Conservation (phyloP, 2,797 vertebrate genomes). For the Synanceia verrucosa region DNA sequence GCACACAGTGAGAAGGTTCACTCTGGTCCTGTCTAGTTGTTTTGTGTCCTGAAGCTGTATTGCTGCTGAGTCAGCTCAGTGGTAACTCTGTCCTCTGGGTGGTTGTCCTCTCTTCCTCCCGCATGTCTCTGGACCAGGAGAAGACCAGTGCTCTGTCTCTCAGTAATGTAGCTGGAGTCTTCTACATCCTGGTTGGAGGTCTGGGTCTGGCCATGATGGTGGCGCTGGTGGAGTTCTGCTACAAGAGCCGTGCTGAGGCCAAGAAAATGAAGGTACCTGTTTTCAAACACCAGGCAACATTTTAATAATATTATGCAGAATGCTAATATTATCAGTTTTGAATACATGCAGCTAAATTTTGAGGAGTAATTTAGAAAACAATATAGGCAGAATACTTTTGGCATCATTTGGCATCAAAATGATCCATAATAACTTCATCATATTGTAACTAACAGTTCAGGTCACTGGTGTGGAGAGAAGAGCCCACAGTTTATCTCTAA, state of each 20-base stretch:
- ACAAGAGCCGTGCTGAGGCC: slow-evolving; percentile 96
- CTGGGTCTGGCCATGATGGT: slow-evolving; percentile 98
- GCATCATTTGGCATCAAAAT: too few species aligned
- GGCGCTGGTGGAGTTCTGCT: slow-evolving; percentile 98
- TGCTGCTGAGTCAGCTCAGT: neutral
- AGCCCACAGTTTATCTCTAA: too few species aligned
- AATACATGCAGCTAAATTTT: neutral
- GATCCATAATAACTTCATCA: too few species aligned
- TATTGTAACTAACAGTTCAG: too few species aligned
- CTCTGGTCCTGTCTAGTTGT: neutral
- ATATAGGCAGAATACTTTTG: too few species aligned
- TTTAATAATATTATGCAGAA: neutral
- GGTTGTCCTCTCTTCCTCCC: neutral
- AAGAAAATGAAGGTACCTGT: slow-evolving; percentile 90
- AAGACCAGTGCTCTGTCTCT: slow-evolving; percentile 97
- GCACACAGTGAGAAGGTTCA: too few species aligned
- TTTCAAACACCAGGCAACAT: neutral
- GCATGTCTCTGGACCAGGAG: slow-evolving; percentile 83
- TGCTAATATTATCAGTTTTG: neutral
- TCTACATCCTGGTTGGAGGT: slow-evolving; percentile 98
- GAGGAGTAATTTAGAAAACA: too few species aligned
- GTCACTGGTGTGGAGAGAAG: too few species aligned
- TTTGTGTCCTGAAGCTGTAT: neutral
- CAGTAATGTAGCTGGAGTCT: slow-evolving; percentile 97
- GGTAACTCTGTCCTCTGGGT: slow-evolving; percentile 18